Conservation (phyloP, 2,888 invertebrate species). For the Amitus sp. region DNA sequence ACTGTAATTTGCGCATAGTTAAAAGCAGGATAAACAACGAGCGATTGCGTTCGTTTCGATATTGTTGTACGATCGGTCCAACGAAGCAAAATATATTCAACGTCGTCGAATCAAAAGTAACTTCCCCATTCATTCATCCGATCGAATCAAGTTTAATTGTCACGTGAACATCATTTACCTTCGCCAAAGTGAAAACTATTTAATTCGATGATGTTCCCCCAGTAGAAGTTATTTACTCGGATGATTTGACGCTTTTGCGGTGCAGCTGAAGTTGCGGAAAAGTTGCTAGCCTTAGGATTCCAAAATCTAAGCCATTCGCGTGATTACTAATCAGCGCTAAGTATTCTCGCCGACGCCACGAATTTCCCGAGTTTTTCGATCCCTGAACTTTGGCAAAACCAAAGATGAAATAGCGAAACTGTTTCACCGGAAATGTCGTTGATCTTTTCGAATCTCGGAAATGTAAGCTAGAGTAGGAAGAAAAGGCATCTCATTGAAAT, state of each 20-base stretch:
- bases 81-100: constrained; percentile 20
- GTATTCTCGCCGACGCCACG: background rate
- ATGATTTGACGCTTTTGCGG: too few relatives aligned
- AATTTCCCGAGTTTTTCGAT: background rate
- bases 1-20: constrained; percentile 57
- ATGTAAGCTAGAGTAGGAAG: too few relatives aligned
- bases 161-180: too few relatives aligned
- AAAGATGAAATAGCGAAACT: background rate
- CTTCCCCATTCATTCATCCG: background rate
- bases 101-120: background rate
- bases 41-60: constrained; percentile 23
- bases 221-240: too few relatives aligned
- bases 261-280: too few relatives aligned
- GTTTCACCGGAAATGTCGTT: too few relatives aligned
- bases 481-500: background rate
- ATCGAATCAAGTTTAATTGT: background rate
- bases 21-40: constrained; percentile 50
- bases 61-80: constrained; percentile 24
- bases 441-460: too few relatives aligned
- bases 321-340: background rate
- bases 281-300: too few relatives aligned
- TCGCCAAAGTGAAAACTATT: too few relatives aligned
- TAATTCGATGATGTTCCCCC: too few relatives aligned
- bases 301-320: background rate
- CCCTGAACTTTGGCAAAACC: too few relatives aligned